These are phyloP conservation scores for Muscicapa adusta DNA, from an alignment of 2,113 vertebrate species.

Conservation along the genomic window DNA sequence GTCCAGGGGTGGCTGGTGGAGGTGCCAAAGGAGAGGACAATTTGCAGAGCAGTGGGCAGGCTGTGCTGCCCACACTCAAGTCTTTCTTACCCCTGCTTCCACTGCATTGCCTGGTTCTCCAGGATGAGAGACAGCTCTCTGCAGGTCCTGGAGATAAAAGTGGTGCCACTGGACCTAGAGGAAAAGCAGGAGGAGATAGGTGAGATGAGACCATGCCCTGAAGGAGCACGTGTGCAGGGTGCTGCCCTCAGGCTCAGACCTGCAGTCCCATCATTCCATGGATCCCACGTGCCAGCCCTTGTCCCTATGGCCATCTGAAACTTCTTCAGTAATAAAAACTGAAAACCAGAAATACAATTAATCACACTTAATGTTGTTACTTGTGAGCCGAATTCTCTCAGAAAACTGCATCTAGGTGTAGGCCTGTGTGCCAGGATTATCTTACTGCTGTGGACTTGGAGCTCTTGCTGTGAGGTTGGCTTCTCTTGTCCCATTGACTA, in stretches of 20 bases:
- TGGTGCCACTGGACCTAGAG: not conserved
- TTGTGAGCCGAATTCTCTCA: not conserved
- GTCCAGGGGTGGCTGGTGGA: not conserved
- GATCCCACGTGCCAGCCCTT: not conserved
- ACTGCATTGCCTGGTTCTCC: not conserved
- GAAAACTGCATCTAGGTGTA: not conserved
- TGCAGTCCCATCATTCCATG: not conserved
- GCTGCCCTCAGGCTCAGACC: not conserved
- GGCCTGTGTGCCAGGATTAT: not conserved
- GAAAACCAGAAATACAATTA: not conserved
- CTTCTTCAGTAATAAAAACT: not conserved
- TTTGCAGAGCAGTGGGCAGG: not conserved
- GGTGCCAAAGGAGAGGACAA: not conserved
- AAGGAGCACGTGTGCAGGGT: accelerated
- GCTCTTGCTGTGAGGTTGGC: not conserved
- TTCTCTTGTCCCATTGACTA: not conserved
- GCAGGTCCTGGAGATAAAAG: not conserved
- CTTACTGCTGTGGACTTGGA: not conserved
- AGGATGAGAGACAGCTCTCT: accelerated
- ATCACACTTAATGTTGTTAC: not conserved
- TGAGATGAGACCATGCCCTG: not conserved
- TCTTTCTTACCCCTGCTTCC: not conserved
- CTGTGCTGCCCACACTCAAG: not conserved
- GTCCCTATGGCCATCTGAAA: not conserved
- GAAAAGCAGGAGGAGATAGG: not conserved